Evolutionary conservation across 2,888 invertebrate genomes (phyloP).

Genomic region (Malthinus seriepunctatus): DNA sequence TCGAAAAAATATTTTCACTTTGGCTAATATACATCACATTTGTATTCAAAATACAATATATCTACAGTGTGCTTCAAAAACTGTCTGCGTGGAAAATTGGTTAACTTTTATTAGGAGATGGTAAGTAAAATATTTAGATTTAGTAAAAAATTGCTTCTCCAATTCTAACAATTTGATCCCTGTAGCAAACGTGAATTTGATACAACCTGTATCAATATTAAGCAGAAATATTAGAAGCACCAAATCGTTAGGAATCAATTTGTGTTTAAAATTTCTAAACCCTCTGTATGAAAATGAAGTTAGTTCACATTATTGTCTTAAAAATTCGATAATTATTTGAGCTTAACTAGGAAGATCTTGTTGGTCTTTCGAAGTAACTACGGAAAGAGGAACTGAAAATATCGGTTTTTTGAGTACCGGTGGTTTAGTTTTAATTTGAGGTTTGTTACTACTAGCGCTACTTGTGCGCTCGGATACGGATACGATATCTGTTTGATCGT

Average conservation of each 20-base stretch:
- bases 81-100: no score
- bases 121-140: no score
- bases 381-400: constrained; percentile 56
- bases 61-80: no score
- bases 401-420: constrained; percentile 74
- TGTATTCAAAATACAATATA: no score
- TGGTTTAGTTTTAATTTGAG: constrained; percentile 80
- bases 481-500: constrained; percentile 10
- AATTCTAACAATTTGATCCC: no score
- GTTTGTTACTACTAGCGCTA: constrained; percentile 57
- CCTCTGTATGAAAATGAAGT: constrained; percentile 6
- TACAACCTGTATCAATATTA: background rate
- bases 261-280: no score
- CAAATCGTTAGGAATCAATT: constrained; percentile 13
- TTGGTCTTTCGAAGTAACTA: constrained; percentile 38
- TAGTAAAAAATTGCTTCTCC: no score
- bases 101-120: no score
- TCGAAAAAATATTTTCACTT: constrained; percentile 28
- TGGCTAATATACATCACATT: constrained; percentile 37
- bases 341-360: constrained; percentile 26
- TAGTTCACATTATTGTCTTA: constrained; percentile 34
- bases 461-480: constrained; percentile 43
- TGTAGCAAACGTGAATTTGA: no score
- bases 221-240: constrained; percentile 14
- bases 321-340: constrained; percentile 16